Base-by-base conservation (phyloP, 1,140 invertebrate genomes). In the Lithobius niger region DNA sequence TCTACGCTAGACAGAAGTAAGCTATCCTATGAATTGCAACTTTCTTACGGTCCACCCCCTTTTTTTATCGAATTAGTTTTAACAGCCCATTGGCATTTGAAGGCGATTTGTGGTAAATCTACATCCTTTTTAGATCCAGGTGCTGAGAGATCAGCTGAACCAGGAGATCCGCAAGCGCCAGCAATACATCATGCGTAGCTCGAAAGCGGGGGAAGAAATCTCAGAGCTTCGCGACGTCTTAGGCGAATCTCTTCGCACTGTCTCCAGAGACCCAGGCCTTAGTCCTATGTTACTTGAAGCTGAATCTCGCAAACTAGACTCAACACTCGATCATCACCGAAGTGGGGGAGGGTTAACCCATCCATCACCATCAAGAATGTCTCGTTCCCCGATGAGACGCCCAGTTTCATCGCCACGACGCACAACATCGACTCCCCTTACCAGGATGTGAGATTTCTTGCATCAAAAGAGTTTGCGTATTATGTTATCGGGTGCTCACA, bases 161-260 rank as follows among this genome's bases (percentile, higher is more conserved):
- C 84, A 88, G 62, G 88, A 92, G 73, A 82, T 90, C 21, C 86
- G 87, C 61, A 79, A 87, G 6, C 77, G 88, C 3, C 88, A 92
- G 66, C 76, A 83, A 59, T 93, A 89, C 71, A 81, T 92, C 3
- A 69, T 83, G 51, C 77, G 86, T 57, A 88, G 84, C 64, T 82
- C 84, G 0, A 77, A 85, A 57, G 82, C 86, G 10, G 88, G 86
- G 0, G 73, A 86, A 21, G 88, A 91, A 67, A 87, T 91, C 77
- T 81, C 84, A 62, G 82, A 88, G 55, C 71, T 93, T 50, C 77
- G 88, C 10, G 78, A 82, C 60, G 84, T 84, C 1, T 74, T 95
- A 0, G 88, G 88, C 0, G 84, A 85, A 64, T 92, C 88, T 0
- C 69, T 94, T 52, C 74, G 83, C 44, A 88, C 83, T 15, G 86